These are phyloP conservation scores for Homarus americanus DNA, from an alignment of 1,140 invertebrate genomes.

Conservation along the genomic window DNA sequence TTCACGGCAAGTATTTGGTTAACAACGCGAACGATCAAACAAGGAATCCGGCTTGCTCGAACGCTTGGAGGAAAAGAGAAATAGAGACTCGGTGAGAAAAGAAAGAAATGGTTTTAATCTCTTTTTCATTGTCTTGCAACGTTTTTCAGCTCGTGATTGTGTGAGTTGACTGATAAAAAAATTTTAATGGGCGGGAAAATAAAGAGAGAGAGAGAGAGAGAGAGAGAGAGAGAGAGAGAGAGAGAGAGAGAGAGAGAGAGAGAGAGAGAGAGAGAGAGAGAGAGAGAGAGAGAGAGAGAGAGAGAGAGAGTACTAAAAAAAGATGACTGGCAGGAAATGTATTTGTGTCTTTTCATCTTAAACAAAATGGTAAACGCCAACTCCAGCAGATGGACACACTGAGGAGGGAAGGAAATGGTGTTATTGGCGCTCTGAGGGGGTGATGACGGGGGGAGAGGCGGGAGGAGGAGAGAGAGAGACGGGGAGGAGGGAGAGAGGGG, in stretches of 20 bases:
- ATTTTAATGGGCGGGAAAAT: not conserved
- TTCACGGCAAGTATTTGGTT: not conserved
- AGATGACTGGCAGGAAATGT: no score
- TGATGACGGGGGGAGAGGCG: not conserved
- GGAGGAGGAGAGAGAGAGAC: not conserved
- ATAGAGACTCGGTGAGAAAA: not conserved
- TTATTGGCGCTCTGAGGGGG: no score
- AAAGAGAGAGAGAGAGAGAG: slow-evolving; percentile 1
- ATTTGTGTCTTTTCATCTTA: no score
- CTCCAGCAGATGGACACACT: no score
- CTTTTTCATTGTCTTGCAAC: no score
- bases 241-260: slow-evolving; percentile 28
- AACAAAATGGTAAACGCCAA: no score
- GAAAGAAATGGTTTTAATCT: not conserved
- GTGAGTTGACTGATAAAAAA: no score
- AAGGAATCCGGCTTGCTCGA: not conserved
- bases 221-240: not conserved
- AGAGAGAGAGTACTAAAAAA: not conserved
- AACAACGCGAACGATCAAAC: not conserved
- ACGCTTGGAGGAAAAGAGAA: not conserved
- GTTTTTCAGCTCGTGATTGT: no score
- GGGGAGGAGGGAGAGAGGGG: not conserved
- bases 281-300: slow-evolving; percentile 22
- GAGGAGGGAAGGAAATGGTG: no score
- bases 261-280: slow-evolving; percentile 26